Percentiles rank a stretch among this genome's conserved stretches.
phyloP scores from a whole-genome alignment of 1,140 invertebrate genomes.

The Euura saliciscinereae region DNA sequence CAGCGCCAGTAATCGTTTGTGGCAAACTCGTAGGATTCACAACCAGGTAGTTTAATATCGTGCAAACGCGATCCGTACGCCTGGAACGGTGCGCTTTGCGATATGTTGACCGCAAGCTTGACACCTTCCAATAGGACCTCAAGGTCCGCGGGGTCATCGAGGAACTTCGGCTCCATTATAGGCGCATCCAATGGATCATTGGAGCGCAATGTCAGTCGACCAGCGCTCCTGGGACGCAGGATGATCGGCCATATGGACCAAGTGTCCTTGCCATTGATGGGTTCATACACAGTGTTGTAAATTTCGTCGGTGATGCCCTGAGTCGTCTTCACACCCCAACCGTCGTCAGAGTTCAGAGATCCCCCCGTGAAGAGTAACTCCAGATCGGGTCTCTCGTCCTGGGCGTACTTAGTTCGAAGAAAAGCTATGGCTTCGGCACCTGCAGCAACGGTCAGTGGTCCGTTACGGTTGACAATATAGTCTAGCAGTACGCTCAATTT shows the following conservation, averaged over 20 bases:
- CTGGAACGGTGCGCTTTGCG: conserved; percentile 66
- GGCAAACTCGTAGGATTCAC: conserved; percentile 59
- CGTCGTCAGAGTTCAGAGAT: conserved; percentile 68
- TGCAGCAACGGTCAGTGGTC: conserved; percentile 57
- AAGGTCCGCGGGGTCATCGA: conserved; percentile 68
- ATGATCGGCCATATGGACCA: conserved; percentile 75
- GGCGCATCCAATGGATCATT: conserved; percentile 78
- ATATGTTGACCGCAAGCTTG: conserved; percentile 66
- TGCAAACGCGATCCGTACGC: conserved; percentile 64
- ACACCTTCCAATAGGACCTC: conserved; percentile 72
- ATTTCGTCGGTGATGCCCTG: conserved; percentile 64
- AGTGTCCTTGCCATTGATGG: conserved; percentile 66
- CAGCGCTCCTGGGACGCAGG: conserved; percentile 76
- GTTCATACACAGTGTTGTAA: conserved; percentile 63
- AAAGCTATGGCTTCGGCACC: conserved; percentile 62
- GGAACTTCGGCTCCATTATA: conserved; percentile 77
- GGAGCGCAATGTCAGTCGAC: conserved; percentile 68
- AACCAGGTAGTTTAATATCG: conserved; percentile 65
- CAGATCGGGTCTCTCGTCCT: conserved; percentile 60
- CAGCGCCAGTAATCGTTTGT: conserved; percentile 78
- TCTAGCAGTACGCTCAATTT: conserved; percentile 39
- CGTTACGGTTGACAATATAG: conserved; percentile 54
- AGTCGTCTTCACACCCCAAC: conserved; percentile 61
- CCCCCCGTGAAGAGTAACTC: conserved; percentile 62
- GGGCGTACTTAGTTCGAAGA: conserved; percentile 58